phyloP scores from a whole-genome alignment of 1,140 invertebrate genomes.

The Sycophaga agraensis region DNA sequence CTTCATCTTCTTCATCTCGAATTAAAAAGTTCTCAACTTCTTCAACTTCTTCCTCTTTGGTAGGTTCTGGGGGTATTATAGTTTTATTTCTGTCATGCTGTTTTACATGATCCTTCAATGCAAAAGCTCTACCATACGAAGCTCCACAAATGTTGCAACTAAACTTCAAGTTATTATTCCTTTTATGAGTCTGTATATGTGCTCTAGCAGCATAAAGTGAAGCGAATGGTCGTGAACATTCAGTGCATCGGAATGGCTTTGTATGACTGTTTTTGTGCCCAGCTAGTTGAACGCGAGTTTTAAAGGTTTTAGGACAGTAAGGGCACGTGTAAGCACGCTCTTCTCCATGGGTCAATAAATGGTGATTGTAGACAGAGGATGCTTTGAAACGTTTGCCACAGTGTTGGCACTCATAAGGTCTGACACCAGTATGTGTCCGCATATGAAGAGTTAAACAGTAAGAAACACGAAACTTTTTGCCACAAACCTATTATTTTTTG shows the following conservation, averaged over 20 bases:
- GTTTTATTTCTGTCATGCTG: constrained; percentile 57
- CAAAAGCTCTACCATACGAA: constrained; percentile 70
- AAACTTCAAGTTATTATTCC: constrained; percentile 70
- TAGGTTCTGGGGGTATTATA: constrained; percentile 43
- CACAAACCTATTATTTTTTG: constrained; percentile 61
- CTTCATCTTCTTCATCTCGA: constrained; percentile 44
- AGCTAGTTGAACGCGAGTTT: constrained; percentile 72
- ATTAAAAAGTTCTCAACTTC: constrained; percentile 43
- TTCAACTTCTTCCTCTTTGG: constrained; percentile 49
- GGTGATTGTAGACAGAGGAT: constrained; percentile 73
- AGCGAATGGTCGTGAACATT: constrained; percentile 71
- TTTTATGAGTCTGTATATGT: constrained; percentile 71
- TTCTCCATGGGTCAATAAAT: constrained; percentile 70
- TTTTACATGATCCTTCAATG: constrained; percentile 70
- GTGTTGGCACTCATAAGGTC: constrained; percentile 70
- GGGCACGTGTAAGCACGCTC: constrained; percentile 72
- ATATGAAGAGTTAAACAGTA: constrained; percentile 78
- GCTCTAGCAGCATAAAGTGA: constrained; percentile 71
- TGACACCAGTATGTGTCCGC: constrained; percentile 74
- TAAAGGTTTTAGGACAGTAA: constrained; percentile 73
- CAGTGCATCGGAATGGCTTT: constrained; percentile 72
- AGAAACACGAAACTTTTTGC: constrained; percentile 75
- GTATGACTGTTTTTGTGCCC: constrained; percentile 77
- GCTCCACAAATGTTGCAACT: constrained; percentile 72
- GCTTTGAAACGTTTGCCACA: constrained; percentile 77